Evolutionary conservation across 2,113 vertebrate species (phyloP).

Genomic region (Gorsachius goisagi): DNA sequence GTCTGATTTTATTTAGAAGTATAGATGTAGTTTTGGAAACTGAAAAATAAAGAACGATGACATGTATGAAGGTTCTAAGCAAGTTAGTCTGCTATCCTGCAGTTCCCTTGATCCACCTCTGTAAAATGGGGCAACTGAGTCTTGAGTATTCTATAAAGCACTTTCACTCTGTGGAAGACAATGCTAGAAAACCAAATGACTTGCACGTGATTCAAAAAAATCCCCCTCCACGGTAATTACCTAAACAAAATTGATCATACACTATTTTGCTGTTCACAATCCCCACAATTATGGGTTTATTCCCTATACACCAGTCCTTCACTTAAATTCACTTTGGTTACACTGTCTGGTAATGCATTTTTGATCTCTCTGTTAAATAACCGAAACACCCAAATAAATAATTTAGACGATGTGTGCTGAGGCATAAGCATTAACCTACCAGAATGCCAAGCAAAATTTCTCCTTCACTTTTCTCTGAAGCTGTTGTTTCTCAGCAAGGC

Average conservation of each 20-base stretch:
- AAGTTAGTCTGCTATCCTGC: background rate
- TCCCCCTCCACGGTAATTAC: background rate
- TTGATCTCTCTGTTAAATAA: slow-evolving; percentile 32
- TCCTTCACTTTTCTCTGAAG: background rate
- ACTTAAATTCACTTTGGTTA: background rate
- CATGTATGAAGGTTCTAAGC: background rate
- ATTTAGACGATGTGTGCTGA: background rate
- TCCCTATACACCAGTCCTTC: background rate
- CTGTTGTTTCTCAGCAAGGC: background rate
- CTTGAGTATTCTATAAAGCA: background rate
- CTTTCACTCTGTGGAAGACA: background rate
- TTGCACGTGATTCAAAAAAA: background rate
- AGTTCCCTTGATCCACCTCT: background rate
- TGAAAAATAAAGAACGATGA: background rate
- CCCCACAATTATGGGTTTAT: background rate
- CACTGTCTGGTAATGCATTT: background rate
- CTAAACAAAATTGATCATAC: background rate
- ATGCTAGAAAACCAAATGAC: background rate
- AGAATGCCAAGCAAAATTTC: background rate
- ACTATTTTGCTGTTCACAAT: background rate
- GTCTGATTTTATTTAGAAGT: background rate
- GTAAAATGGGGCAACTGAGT: background rate
- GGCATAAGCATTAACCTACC: background rate
- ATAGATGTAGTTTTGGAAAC: background rate
- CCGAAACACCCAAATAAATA: slow-evolving; percentile 31